Evolutionary conservation across 2,113 vertebrate genomes (phyloP), one percentile per base, ranked within the genome.

Genomic region (Eptatretus burgeri): DNA sequence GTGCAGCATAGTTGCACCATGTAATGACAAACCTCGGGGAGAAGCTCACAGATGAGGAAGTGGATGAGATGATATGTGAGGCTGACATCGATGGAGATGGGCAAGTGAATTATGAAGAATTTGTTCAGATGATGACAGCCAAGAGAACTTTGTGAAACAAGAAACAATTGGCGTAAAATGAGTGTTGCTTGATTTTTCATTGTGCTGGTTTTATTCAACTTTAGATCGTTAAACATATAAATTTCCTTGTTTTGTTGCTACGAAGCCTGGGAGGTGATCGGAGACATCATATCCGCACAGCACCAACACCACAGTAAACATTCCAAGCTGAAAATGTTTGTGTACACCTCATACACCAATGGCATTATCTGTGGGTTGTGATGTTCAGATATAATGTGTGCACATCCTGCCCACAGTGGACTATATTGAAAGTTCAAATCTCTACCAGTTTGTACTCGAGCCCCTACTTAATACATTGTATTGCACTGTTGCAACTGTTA

Each of bases 51-150:
- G n/a, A n/a, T n/a, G n/a, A n/a, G n/a, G n/a, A n/a, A n/a, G n/a
- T n/a, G n/a, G n/a, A n/a, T n/a, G n/a, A n/a, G n/a, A n/a, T n/a
- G n/a, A n/a, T n/a, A n/a, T n/a, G n/a, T n/a, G n/a, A n/a, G n/a
- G n/a, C n/a, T n/a, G n/a, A n/a, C n/a, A n/a, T n/a, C n/a, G n/a
- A n/a, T n/a, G n/a, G n/a, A n/a, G n/a, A n/a, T n/a, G n/a, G n/a
- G n/a, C n/a, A n/a, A n/a, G n/a, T n/a, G n/a, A n/a, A n/a, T n/a
- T n/a, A n/a, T 77, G 71, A 81, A 98, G 89, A 98, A 79, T 98
- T 98, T 86, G 91, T 98, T 94, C 87, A 98, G 84, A 98, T 98
- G 91, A 98, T 98, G 91, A 98, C 89, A 69, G 87, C 89, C 74
- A 98, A 98, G 80, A 95, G 89, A n/a, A n/a, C n/a, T n/a, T n/a